Evolutionary conservation across 2,113 vertebrate genomes (phyloP).

Genomic region (Oreochromis spilurus): DNA sequence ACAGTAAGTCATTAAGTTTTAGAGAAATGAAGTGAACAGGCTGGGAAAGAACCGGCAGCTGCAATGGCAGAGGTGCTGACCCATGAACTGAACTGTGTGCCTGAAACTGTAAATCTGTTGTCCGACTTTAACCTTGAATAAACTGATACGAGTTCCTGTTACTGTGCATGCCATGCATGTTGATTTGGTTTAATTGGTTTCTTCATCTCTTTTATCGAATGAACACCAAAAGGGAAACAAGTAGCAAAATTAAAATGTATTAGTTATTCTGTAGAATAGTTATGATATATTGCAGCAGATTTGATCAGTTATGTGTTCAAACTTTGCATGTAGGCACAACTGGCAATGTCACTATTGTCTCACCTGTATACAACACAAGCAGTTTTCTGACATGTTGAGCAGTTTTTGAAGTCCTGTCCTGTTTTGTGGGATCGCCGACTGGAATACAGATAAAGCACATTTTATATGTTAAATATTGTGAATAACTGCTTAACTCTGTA

Average conservation of each 20-base stretch:
- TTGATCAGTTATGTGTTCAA: background rate
- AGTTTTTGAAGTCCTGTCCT: constrained; percentile 71
- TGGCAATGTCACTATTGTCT: background rate
- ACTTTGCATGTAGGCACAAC: background rate
- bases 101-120: background rate
- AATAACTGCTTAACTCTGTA: background rate
- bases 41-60: background rate
- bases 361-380: constrained; percentile 77
- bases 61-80: background rate
- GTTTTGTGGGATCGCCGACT: constrained; percentile 56
- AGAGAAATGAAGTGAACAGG: constrained; percentile 1
- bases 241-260: background rate
- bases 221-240: background rate
- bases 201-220: background rate
- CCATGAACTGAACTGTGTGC: background rate
- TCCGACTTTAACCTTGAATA: background rate
- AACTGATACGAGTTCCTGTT: background rate
- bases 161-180: background rate
- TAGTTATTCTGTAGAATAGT: background rate
- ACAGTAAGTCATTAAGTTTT: constrained; percentile 35
- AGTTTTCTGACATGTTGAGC: constrained; percentile 72
- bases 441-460: background rate
- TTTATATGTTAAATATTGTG: background rate
- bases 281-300: background rate
- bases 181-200: background rate